phyloP scores from a whole-genome alignment of 2,113 vertebrate species.

The Todiramphus saurophagus region DNA sequence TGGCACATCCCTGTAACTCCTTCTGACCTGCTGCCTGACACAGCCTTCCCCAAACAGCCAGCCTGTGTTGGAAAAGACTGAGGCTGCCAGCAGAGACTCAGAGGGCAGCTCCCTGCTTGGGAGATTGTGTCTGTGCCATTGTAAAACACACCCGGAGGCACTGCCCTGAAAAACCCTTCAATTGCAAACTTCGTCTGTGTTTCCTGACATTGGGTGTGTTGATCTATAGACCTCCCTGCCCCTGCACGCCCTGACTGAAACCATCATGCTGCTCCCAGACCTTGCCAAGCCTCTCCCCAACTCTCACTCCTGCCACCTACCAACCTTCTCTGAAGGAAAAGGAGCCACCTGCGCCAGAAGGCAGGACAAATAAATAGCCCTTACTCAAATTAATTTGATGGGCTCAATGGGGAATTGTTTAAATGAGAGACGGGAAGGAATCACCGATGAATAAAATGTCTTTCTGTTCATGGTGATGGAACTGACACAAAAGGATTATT shows the following conservation, averaged over 20 bases:
- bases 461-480: neutral
- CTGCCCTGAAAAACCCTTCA: neutral
- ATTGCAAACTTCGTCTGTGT: neutral
- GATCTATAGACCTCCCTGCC: neutral
- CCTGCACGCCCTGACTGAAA: rapidly evolving
- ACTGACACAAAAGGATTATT: conserved; percentile 59
- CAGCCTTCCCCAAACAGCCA: neutral
- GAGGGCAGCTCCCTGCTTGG: neutral
- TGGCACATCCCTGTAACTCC: neutral
- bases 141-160: neutral
- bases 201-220: neutral
- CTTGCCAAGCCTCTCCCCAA: neutral
- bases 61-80: neutral
- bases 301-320: rapidly evolving
- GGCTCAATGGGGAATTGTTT: conserved; percentile 44
- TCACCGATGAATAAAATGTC: neutral
- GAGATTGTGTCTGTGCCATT: neutral
- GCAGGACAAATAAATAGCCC: neutral
- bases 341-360: neutral
- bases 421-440: conserved; percentile 39
- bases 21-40: neutral
- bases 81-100: neutral
- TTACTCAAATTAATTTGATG: conserved; percentile 32
- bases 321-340: neutral
- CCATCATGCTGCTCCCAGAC: rapidly evolving